Evolutionary conservation across 1,140 invertebrate species (phyloP), one percentile per base, ranked within the genome.

Genomic region (Drosophila bocki): DNA sequence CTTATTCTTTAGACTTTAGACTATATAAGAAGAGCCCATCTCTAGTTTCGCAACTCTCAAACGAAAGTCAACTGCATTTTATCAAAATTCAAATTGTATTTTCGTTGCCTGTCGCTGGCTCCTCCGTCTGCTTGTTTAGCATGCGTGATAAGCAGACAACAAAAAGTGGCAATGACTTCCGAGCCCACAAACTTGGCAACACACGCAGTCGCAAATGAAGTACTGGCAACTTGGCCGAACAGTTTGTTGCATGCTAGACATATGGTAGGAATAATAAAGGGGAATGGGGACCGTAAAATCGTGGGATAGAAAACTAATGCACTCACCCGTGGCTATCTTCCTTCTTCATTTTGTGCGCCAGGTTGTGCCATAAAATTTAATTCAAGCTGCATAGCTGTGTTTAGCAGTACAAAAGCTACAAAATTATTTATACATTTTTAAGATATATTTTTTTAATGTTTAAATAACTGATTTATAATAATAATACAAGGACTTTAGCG

Each of bases 61-160:
- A 57, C 81, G 75, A 86, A 75, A 82, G 74, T 87, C 75, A 79
- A 81, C 85, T 88, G 78, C 81, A 90, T 85, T 88, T 82, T 85
- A 90, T 90, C 85, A 90, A 90, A 90, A 90, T 91, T 90, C 81
- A 90, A 90, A 90, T 90, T 69, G 70, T 82, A 91, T 91, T 82
- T 81, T 85, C 70, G 57, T 78, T 68, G 59, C 68, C 53, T 63
- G 77, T 74, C 64, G 50, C 41, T 33, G 26, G 7, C 26, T 44
- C 19, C 54, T 69, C 32, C 48, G 74, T 70, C 71, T 83, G 80
- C 80, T 81, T 90, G 85, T 72, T 88, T 90, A 81, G 85, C 85
- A 88, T 88, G 85, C 85, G 72, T 88, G 84, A 88, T 88, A 81
- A 88, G 80, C 80, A 83, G 76, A 75, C 63, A 79, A 68, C 83